Base-by-base conservation (phyloP, 2,113 vertebrate genomes). In the Fukomys damarensis region DNA sequence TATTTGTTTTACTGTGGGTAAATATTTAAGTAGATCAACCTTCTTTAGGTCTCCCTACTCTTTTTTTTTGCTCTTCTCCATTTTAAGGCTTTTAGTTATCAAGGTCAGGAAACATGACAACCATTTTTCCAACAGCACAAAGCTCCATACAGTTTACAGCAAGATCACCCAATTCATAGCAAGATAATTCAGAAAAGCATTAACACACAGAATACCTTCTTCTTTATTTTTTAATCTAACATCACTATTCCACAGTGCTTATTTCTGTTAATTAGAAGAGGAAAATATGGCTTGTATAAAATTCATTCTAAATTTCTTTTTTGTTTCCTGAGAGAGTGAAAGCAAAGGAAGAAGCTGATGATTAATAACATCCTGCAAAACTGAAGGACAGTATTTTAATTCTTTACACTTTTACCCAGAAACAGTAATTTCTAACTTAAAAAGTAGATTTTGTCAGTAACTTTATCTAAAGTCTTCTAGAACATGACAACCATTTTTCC, bases 401-500 rank as follows among this genome's bases (percentile, higher is more conserved):
- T 58, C 76, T 84, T 90, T 66, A 52, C 11, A n/a, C 32, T 49
- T 28, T 32, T 16, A 59, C 38, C 85, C 58, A 54, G 16, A 84
- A 86, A 52, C 61, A 95, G 20, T 46, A 52, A 58, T 80, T 89
- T 85, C 81, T 77, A 77, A 66, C 43, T 82, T 22, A 58, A 6
- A 35, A 49, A 52, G 13, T 63, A 28, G n/a, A 63, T 96, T 79
- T 88, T 35, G 68, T 85, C 66, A 86, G 6, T 72, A 66, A 86
- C 32, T 38, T 38, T 83, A 80, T 93, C 95, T 96, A 76, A 86
- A n/a, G n/a, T n/a, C n/a, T n/a, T n/a, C n/a, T n/a, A n/a, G n/a
- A 30, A 77, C 43, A 76, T 17, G 7, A 28, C 43, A 49, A 4
- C 43, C n/a, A 14, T 11, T 59, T 46, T 8, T 46, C 28, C 10